Base-by-base conservation (phyloP, 1,140 invertebrate genomes). In the Drosophila ambigua region DNA sequence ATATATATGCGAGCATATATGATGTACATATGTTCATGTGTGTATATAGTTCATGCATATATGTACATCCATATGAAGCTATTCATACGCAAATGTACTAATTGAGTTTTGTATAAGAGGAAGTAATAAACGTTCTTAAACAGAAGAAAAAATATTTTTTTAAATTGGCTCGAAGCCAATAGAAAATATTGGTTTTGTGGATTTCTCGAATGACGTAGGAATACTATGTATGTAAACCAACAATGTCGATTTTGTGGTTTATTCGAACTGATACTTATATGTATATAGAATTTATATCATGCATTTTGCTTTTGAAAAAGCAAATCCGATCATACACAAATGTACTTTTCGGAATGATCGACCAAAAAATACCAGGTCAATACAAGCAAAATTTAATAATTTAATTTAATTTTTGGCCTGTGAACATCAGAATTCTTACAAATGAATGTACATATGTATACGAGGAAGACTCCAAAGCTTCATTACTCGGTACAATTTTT, bases 81-180 rank as follows among this genome's bases (percentile, higher is more conserved):
- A 45, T 71, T 52, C 67, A 71, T 58, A 66, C 67, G 67, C 67
- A 69, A 71, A 71, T 71, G 66, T 75, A 75, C 72, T 75, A 75
- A 75, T 75, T 75, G 67, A 50, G 67, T 71, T 71, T 69, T 69
- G 72, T 75, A 75, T 75, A 75, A 75, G 75, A 75, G 72, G 72
- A 75, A 75, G 72, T 75, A 75, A 75, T 75, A 75, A 75, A 75
- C 72, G 72, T 75, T 75, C 71, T 65, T 39, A 75, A 75, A 75
- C 72, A 75, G 61, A 59, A 54, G 72, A 52, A 65, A 74, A 66
- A 75, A 75, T 75, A 75, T 75, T 75, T 75, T 65, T 59, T 67
- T 53, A 75, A 75, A 49, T 75, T 75, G 72, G 72, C 72, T 59
- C 41, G 24, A 28, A 8, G 72, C 72, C 72, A 75, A 67, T 72